Base-by-base conservation (phyloP, 1,140 invertebrate species). In the Cydia splendana region DNA sequence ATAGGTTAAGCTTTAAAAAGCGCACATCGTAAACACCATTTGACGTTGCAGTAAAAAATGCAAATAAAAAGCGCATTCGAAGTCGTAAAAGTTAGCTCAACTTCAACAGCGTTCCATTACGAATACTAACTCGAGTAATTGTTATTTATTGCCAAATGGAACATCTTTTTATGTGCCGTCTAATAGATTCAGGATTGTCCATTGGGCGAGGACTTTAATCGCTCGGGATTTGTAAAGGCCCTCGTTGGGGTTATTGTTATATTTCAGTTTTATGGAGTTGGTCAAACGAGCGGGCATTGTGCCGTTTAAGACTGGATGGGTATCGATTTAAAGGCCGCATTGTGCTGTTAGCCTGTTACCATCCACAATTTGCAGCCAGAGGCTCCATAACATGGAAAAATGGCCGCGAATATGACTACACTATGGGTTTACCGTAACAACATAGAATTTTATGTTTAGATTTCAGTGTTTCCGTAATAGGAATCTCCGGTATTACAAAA, bases 271-370 rank as follows among this genome's bases (percentile, higher is more conserved):
- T 89, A 92, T 88, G 84, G 84, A 81, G 80, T 78, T 80, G 82
- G 85, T 74, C 84, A 88, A 90, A 92, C 89, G 88, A 90, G 87
- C 78, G 80, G 77, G 81, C 79, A 89, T 89, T 91, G 88, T 90
- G 85, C 80, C 80, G 77, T 65, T 74, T 74, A 74, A 74, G 51
- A 38, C 71, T 65, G 67, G 67, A 48, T 73, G 78, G 81, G 81
- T 84, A 87, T 90, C 86, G 86, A 87, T 89, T 88, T 87, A 88
- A 87, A 53, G 71, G 45, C 48, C 73, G 42, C 15, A 51, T 48
- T 51, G 73, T 51, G 42, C 10, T 28, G 48, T 53, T 53, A 34
- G n/a, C 24, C 18, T 28, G 48, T 53, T 53, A 34, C 38, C 24
- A 42, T 53, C 71, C 34, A 48, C 67, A 38, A 71, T 71, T 71